phyloP scores from a whole-genome alignment of 1,140 invertebrate species.

The Aphidius gifuensis region DNA sequence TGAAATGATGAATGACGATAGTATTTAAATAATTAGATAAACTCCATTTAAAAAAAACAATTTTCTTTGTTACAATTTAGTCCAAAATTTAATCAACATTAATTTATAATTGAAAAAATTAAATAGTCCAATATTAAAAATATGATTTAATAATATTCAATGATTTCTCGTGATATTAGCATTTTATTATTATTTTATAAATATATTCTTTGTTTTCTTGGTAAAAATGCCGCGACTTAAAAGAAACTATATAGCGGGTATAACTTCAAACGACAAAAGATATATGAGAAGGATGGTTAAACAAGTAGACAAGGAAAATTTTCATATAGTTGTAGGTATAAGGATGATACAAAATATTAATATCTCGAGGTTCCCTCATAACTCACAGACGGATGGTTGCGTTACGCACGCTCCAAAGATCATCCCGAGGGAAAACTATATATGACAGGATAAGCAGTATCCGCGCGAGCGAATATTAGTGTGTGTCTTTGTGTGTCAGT shows the following conservation, averaged over 20 bases:
- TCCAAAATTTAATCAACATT: too few species aligned
- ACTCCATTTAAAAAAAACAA: too few species aligned
- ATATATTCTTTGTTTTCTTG: too few species aligned
- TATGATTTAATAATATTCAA: too few species aligned
- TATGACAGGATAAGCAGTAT: constrained; percentile 46
- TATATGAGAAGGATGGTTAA: constrained; percentile 25
- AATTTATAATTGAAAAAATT: too few species aligned
- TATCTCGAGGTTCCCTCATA: constrained; percentile 54
- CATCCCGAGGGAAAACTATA: constrained; percentile 44
- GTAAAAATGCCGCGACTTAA: too few species aligned
- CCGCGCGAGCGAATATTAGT: constrained; percentile 23
- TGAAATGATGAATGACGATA: too few species aligned
- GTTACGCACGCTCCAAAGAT: constrained; percentile 53
- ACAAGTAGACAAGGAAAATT: constrained; percentile 32
- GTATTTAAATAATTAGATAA: too few species aligned
- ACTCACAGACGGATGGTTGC: constrained; percentile 52
- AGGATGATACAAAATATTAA: constrained; percentile 60
- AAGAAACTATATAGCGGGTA: background rate
- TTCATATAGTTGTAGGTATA: constrained; percentile 28
- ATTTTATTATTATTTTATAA: too few species aligned
- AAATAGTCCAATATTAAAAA: too few species aligned
- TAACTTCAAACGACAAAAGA: constrained; percentile 49
- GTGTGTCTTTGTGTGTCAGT: constrained; percentile 6
- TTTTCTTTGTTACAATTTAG: too few species aligned
- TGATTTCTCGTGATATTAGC: too few species aligned